Evolutionary conservation across 1,140 invertebrate genomes (phyloP).

Genomic region (Eueides isabella): DNA sequence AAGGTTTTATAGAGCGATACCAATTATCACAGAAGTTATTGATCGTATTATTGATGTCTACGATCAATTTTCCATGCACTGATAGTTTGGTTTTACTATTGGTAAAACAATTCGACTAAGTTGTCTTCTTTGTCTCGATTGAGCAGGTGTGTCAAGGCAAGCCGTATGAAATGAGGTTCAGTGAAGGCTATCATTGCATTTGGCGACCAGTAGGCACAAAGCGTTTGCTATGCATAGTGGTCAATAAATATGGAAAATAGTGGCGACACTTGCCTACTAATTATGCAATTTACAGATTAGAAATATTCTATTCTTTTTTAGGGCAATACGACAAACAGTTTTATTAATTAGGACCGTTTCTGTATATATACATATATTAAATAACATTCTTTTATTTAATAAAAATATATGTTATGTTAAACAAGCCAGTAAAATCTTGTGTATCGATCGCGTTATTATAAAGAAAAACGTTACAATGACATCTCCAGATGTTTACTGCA

Average conservation of each 20-base stretch:
- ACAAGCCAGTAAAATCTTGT: too few relatives aligned
- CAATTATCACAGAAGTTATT: not conserved
- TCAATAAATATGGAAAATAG: not conserved
- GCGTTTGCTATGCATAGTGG: constrained; percentile 22
- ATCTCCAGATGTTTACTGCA: not conserved
- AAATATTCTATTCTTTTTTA: not conserved
- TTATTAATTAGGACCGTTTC: too few relatives aligned
- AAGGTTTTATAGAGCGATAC: not conserved
- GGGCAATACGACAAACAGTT: not conserved
- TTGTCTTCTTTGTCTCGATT: constrained; percentile 37
- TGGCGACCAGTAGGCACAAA: constrained; percentile 18
- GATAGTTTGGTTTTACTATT: constrained; percentile 3
- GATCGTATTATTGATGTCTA: not conserved
- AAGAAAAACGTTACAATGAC: too few relatives aligned
- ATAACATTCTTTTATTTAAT: too few relatives aligned
- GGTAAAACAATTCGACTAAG: constrained; percentile 22
- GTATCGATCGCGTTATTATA: too few relatives aligned
- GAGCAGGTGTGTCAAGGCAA: constrained; percentile 43
- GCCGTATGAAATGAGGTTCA: constrained; percentile 31
- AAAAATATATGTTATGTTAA: too few relatives aligned
- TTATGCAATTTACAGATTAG: not conserved
- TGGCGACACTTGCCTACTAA: not conserved
- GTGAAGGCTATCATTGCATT: constrained; percentile 37
- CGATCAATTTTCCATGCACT: constrained; percentile 14
- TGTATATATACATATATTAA: too few relatives aligned